Conservation (phyloP, 2,888 invertebrate species). For the Andrena hattorfiana region DNA sequence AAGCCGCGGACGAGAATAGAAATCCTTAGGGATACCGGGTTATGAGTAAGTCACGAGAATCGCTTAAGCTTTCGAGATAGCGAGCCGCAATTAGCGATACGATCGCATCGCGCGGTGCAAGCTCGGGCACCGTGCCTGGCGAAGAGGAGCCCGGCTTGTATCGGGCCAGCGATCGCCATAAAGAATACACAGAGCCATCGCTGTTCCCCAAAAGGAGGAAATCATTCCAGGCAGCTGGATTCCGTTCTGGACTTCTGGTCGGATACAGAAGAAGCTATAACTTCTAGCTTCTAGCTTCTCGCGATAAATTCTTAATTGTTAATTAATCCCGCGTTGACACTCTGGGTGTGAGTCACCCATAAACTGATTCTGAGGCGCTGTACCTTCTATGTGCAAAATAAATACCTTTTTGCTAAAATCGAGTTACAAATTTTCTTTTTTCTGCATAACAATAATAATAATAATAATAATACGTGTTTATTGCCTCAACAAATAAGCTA, state of each 20-base stretch:
- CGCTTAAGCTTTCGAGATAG: constrained; percentile 58
- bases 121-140: constrained; percentile 41
- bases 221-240: background rate
- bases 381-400: too few relatives aligned
- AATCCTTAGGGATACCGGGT: constrained; percentile 48
- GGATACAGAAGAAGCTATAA: background rate
- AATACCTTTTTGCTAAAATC: too few relatives aligned
- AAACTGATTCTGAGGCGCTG: too few relatives aligned
- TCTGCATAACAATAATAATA: too few relatives aligned
- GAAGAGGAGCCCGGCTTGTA: constrained; percentile 17
- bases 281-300: too few relatives aligned
- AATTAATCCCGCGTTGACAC: background rate
- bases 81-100: constrained; percentile 64
- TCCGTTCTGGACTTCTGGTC: constrained; percentile 21
- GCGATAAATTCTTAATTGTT: too few relatives aligned
- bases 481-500: too few relatives aligned
- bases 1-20: constrained; percentile 55
- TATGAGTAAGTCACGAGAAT: constrained; percentile 65
- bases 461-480: too few relatives aligned
- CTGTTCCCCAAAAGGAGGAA: constrained; percentile 2
- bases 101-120: constrained; percentile 60
- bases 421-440: too few relatives aligned
- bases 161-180: constrained; percentile 48
- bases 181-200: constrained; percentile 33
- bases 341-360: too few relatives aligned